Conservation (phyloP, 2,797 vertebrate genomes). For the Molothrus ater region DNA sequence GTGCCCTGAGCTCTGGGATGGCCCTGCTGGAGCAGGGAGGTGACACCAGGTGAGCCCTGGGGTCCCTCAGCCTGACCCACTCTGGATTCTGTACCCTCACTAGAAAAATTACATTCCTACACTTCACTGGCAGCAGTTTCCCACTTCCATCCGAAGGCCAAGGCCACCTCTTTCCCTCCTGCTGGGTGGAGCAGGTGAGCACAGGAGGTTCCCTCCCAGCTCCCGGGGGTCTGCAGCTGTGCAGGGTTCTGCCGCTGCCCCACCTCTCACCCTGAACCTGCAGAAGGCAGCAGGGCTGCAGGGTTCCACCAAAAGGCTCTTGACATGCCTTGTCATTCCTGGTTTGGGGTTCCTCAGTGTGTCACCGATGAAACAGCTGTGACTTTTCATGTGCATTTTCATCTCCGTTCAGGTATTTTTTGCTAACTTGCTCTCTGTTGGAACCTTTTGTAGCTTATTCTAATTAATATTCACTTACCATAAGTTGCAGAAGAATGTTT, state of each 20-base stretch:
- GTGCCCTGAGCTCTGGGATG: neutral
- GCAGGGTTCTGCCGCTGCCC: neutral
- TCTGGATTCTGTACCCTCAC: neutral
- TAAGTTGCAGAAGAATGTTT: neutral
- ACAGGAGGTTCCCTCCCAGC: neutral
- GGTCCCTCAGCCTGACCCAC: accelerated
- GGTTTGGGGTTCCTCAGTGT: neutral
- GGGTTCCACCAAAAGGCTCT: neutral
- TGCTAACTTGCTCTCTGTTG: neutral
- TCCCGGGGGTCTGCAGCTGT: neutral
- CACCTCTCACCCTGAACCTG: accelerated
- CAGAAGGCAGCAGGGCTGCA: neutral
- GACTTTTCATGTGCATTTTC: neutral
- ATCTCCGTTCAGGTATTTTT: neutral
- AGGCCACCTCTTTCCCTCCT: neutral
- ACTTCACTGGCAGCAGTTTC: neutral
- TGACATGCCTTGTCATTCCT: accelerated
- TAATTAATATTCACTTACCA: neutral
- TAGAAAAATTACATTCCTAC: accelerated
- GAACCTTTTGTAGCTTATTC: neutral
- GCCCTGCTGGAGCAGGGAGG: neutral
- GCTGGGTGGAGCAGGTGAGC: neutral
- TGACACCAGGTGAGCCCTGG: no score
- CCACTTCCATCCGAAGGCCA: neutral
- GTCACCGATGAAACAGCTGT: neutral